These are phyloP conservation scores for Eudyptes chrysolophus DNA, from an alignment of 2,113 vertebrate species.

Conservation along the genomic window DNA sequence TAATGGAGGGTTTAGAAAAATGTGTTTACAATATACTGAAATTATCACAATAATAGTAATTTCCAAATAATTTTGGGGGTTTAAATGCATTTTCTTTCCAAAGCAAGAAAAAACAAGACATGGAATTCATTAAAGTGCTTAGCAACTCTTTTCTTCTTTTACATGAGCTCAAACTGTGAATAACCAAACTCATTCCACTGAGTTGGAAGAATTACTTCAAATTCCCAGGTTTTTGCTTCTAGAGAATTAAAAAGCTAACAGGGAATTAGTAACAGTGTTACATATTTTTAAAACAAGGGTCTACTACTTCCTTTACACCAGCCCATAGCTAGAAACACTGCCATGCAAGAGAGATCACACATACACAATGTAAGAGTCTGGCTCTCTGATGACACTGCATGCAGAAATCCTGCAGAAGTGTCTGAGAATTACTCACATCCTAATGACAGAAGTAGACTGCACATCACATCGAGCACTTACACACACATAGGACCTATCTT, in stretches of 20 bases:
- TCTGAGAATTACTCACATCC: neutral
- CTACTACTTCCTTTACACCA: neutral
- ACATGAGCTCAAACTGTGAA: neutral
- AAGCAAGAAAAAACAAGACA: neutral
- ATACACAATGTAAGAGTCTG: rapidly evolving
- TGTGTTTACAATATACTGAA: neutral
- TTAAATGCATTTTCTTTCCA: neutral
- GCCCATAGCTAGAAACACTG: neutral
- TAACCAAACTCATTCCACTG: neutral
- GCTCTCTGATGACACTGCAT: neutral
- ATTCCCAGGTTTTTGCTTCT: neutral
- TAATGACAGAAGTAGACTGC: too few relatives aligned
- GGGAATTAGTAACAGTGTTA: neutral
- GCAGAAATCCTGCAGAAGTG: neutral
- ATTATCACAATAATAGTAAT: neutral
- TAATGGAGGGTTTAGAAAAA: neutral
- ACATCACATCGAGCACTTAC: neutral
- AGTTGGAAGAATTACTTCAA: neutral
- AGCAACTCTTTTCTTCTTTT: neutral
- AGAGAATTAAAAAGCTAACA: neutral
- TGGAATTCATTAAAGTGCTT: neutral
- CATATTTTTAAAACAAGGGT: neutral
- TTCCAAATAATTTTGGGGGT: neutral
- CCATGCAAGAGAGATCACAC: neutral
- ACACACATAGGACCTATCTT: neutral